Evolutionary conservation across 2,113 vertebrate species (phyloP).

Genomic region (Boulengeromyrus knoepffleri): DNA sequence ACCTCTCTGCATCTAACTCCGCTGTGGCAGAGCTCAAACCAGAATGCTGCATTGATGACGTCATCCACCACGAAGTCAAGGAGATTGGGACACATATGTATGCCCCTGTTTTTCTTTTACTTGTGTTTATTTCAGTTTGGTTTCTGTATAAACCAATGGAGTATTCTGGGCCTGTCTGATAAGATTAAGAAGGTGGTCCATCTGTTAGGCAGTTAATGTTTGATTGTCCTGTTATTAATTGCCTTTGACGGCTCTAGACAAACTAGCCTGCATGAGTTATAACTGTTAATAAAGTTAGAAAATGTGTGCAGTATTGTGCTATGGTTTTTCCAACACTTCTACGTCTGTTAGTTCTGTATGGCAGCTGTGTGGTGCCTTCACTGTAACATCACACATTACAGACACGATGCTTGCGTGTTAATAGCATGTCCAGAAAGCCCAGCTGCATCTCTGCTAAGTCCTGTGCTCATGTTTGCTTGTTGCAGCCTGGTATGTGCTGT

Average conservation of each 20-base stretch:
- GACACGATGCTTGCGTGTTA: background rate
- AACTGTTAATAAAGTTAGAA: background rate
- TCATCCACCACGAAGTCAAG: conserved; percentile 98
- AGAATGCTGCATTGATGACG: conserved; percentile 93
- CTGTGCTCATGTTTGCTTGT: background rate
- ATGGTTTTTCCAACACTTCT: background rate
- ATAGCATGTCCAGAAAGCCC: background rate
- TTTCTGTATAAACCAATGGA: background rate
- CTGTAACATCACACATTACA: background rate
- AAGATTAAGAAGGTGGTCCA: background rate
- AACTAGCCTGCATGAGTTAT: background rate
- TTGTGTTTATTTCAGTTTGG: background rate
- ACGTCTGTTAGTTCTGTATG: background rate
- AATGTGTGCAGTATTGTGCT: background rate
- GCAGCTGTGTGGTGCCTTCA: background rate
- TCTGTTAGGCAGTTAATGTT: background rate
- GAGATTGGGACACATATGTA: conserved; percentile 99
- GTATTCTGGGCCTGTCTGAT: background rate
- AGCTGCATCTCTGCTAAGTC: background rate
- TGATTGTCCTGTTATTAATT: background rate
- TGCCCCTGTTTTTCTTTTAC: conserved; percentile 7
- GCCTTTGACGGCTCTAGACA: background rate
- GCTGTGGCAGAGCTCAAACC: conserved; percentile 86
- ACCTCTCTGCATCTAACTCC: conserved; percentile 88
- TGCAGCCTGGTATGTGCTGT: conserved; percentile 94